Conservation (phyloP, 92 coral and sea anemone genomes). For the Metridium senile region DNA sequence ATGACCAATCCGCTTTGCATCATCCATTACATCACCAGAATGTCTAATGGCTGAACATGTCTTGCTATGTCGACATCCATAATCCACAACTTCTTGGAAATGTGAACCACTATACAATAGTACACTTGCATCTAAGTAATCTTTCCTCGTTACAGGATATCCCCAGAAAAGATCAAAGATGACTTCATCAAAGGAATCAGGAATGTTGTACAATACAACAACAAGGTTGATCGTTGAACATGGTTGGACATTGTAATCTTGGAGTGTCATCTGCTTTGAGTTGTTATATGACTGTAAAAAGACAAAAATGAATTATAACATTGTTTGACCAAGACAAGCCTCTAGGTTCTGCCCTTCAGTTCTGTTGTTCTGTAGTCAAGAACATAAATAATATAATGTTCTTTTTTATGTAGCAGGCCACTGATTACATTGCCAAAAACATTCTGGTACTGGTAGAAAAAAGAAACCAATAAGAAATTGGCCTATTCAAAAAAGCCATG, state of each 20-base stretch:
- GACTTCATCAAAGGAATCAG: slow-evolving; percentile 73
- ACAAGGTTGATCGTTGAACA: slow-evolving; percentile 75
- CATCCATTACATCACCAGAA: slow-evolving; percentile 86
- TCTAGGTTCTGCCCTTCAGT: no score
- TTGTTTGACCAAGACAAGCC: no score
- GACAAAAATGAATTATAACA: neutral
- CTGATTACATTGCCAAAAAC: no score
- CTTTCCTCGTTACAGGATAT: slow-evolving; percentile 65
- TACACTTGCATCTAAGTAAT: slow-evolving; percentile 82
- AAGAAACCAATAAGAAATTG: no score
- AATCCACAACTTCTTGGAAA: slow-evolving; percentile 68
- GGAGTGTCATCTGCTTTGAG: slow-evolving; percentile 43
- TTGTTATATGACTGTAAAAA: slow-evolving; percentile 27
- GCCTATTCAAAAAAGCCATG: no score
- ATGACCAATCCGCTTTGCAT: slow-evolving; percentile 60
- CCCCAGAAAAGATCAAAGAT: slow-evolving; percentile 95
- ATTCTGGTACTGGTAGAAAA: no score
- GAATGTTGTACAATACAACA: slow-evolving; percentile 75
- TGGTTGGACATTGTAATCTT: slow-evolving; percentile 75
- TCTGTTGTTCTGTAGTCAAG: no score
- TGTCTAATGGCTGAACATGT: slow-evolving; percentile 55
- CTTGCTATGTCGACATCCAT: neutral
- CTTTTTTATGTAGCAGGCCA: no score
- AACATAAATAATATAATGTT: no score
- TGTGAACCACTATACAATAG: slow-evolving; percentile 66